Evolutionary conservation across 2,888 invertebrate species (phyloP).

Genomic region (Geotrupes spiniger): DNA sequence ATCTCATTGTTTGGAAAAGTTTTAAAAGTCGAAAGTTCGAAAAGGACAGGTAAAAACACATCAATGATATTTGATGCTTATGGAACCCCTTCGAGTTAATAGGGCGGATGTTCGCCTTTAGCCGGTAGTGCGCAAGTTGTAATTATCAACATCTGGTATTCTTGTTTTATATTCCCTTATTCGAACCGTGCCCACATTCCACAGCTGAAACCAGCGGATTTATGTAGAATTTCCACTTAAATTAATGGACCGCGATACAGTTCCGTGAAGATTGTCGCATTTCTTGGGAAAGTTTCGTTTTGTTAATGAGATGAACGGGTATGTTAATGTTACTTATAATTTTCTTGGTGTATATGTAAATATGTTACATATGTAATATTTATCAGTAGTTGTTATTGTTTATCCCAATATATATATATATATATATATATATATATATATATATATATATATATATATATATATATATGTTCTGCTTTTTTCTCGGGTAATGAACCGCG

Average conservation of each 20-base stretch:
- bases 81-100: neutral
- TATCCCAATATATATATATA: too few relatives aligned
- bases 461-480: too few relatives aligned
- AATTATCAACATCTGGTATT: constrained; percentile 5
- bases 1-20: too few relatives aligned
- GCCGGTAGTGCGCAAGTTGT: neutral
- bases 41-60: neutral
- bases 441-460: too few relatives aligned
- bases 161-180: constrained; percentile 6
- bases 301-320: neutral
- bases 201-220: constrained; percentile 5
- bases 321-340: too few relatives aligned
- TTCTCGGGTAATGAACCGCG: too few relatives aligned
- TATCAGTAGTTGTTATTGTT: too few relatives aligned
- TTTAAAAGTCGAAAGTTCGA: too few relatives aligned
- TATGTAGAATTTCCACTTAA: constrained; percentile 3
- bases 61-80: neutral
- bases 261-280: constrained; percentile 1
- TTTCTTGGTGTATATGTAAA: too few relatives aligned
- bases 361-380: too few relatives aligned
- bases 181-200: constrained; percentile 1
- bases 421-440: too few relatives aligned
- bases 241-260: constrained; percentile 3
- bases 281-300: constrained; percentile 2
- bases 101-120: neutral